Conservation (phyloP, 2,888 invertebrate species). For the Brenthis daphne region DNA sequence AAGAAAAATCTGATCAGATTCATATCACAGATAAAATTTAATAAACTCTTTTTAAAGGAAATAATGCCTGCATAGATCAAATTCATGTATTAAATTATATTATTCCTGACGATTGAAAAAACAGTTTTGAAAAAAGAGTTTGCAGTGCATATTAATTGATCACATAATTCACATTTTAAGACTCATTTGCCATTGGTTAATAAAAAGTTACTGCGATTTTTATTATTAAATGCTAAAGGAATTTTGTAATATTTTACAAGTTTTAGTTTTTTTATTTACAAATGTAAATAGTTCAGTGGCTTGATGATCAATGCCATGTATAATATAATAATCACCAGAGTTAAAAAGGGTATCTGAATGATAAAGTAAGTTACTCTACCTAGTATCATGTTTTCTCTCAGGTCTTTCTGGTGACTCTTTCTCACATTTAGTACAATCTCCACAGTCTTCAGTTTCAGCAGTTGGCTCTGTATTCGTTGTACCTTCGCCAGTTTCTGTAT, state of each 20-base stretch:
- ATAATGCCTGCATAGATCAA: too few relatives aligned
- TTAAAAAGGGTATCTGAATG: background rate
- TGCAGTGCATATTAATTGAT: background rate
- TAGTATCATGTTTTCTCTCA: conserved; percentile 63
- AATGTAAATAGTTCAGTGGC: too few relatives aligned
- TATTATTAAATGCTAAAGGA: too few relatives aligned
- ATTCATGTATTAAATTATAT: too few relatives aligned
- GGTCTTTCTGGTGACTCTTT: conserved; percentile 56
- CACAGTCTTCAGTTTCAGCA: conserved; percentile 52
- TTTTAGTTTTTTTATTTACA: too few relatives aligned
- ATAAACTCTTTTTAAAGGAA: too few relatives aligned
- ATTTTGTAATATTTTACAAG: too few relatives aligned
- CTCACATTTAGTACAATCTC: conserved; percentile 64
- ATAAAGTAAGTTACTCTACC: conserved; percentile 45
- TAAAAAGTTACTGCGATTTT: too few relatives aligned
- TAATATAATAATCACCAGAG: background rate
- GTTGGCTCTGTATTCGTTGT: conserved; percentile 56
- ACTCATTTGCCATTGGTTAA: too few relatives aligned
- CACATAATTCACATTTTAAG: too few relatives aligned
- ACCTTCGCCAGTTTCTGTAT: conserved; percentile 78
- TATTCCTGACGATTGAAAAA: too few relatives aligned
- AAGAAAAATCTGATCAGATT: background rate
- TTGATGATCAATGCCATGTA: too few relatives aligned
- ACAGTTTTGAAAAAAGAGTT: background rate
- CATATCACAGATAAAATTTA: background rate